phyloP scores from a whole-genome alignment of 1,140 invertebrate genomes.

The Marisa cornuarietis region DNA sequence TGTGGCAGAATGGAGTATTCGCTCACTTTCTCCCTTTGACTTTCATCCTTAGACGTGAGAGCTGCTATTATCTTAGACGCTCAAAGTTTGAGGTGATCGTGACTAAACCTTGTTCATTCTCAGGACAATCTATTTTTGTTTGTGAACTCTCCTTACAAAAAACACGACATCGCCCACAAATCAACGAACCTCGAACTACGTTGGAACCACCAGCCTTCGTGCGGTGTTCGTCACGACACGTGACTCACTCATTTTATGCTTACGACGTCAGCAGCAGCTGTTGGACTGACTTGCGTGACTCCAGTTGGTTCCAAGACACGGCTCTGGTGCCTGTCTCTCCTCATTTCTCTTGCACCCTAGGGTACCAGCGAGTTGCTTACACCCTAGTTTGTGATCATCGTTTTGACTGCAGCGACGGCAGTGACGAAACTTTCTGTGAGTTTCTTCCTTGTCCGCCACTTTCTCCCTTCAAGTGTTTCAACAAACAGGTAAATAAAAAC shows the following conservation, averaged over 20 bases:
- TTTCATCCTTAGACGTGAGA: accelerated
- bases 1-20: too few species aligned
- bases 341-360: not conserved
- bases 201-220: too few species aligned
- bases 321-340: not conserved
- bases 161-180: too few species aligned
- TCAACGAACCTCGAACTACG: too few species aligned
- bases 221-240: not conserved
- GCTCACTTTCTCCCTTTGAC: too few species aligned
- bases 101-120: too few species aligned
- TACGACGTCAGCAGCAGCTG: not conserved
- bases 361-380: not conserved
- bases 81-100: too few species aligned
- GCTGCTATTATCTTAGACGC: too few species aligned
- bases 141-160: too few species aligned
- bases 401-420: not conserved
- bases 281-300: too few species aligned
- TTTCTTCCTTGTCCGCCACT: not conserved
- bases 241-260: not conserved
- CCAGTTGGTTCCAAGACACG: not conserved
- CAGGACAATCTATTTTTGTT: too few species aligned
- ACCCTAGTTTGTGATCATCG: slow-evolving; percentile 14
- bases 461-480: not conserved
- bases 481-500: not conserved
- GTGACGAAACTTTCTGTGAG: slow-evolving; percentile 8